Conservation (phyloP, 2,888 invertebrate genomes). For the Tachina lurida region DNA sequence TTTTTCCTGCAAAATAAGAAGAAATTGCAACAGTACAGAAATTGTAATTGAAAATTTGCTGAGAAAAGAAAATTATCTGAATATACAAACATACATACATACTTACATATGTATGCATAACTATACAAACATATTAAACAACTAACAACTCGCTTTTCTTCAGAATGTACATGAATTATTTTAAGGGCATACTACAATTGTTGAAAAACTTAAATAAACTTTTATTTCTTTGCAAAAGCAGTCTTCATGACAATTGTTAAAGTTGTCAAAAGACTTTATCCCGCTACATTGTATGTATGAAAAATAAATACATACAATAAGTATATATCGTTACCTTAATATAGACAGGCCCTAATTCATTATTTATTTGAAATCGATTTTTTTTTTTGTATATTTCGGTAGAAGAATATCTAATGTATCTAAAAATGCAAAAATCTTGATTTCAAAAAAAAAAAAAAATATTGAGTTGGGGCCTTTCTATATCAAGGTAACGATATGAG, state of each 20-base stretch:
- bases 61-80: slow-evolving; percentile 25
- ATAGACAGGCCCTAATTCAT: no score
- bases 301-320: neutral
- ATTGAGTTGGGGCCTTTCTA: no score
- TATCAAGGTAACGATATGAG: no score
- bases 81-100: neutral
- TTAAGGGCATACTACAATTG: slow-evolving; percentile 13
- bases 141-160: slow-evolving; percentile 14
- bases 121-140: no score
- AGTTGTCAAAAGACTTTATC: neutral
- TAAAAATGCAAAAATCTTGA: no score
- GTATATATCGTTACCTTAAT: no score
- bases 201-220: slow-evolving; percentile 21
- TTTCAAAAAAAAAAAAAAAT: no score
- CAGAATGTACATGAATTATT: slow-evolving; percentile 15
- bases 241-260: neutral
- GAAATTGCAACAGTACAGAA: slow-evolving; percentile 13
- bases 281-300: neutral
- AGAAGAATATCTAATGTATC: no score
- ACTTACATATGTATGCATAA: no score
- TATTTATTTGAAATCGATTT: no score
- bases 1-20: neutral
- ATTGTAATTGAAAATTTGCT: slow-evolving; percentile 68
- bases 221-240: slow-evolving; percentile 8
- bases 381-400: no score